Evolutionary conservation across 2,113 vertebrate genomes (phyloP).

Genomic region (Dermatemys mawii): DNA sequence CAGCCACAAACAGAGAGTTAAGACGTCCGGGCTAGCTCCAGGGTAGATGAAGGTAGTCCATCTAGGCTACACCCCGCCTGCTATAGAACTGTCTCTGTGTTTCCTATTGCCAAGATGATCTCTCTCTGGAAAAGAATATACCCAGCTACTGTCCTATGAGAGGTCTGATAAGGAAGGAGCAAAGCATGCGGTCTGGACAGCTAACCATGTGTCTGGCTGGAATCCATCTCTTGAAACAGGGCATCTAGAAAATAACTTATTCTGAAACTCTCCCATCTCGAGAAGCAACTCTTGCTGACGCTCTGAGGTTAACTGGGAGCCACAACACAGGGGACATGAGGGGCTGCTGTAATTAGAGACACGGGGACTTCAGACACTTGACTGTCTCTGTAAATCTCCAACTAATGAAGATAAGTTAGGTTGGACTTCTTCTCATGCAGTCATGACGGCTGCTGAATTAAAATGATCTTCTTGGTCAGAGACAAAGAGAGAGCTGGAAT

Average conservation of each 20-base stretch:
- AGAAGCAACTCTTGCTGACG: not conserved
- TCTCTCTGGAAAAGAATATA: not conserved
- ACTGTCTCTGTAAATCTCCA: conserved; percentile 41
- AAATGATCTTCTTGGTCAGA: not conserved
- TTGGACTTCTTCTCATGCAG: not conserved
- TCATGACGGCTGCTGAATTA: conserved; percentile 12
- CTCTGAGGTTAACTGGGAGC: conserved; percentile 36
- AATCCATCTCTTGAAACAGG: not conserved
- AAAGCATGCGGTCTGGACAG: not conserved
- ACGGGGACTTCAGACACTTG: conserved; percentile 13
- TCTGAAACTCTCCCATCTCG: not conserved
- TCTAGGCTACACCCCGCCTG: too few relatives aligned
- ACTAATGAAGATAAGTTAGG: conserved; percentile 18
- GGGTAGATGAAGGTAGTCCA: not conserved
- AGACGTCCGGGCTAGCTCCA: not conserved
- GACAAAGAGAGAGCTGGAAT: not conserved
- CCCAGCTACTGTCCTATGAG: not conserved
- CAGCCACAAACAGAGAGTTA: not conserved
- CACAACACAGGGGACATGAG: fast-evolving
- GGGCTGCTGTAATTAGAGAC: conserved; percentile 27
- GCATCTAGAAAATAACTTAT: not conserved
- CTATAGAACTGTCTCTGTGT: not conserved
- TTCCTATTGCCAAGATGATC: too few relatives aligned
- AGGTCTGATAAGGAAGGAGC: not conserved
- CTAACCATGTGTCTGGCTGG: not conserved